A percentile compares a stretch with the other conserved stretches of the same genome.
Evolutionary conservation across 2,888 invertebrate species (phyloP).

Genomic region (Zygaena filipendulae): DNA sequence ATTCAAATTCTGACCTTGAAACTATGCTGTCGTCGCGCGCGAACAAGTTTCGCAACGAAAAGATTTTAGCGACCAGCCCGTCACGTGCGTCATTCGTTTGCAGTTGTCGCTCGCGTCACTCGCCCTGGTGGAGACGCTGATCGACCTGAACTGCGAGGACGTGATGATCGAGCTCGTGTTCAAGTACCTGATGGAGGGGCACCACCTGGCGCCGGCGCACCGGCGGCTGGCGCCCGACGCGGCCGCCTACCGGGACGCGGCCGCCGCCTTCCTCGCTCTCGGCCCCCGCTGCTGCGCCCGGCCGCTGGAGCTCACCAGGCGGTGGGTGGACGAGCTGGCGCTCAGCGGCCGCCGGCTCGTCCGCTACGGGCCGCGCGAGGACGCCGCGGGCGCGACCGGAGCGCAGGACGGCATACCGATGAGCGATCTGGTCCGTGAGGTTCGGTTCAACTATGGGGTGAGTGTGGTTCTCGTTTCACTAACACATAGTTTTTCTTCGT

Average conservation of each 20-base stretch:
- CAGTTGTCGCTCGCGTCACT: slow-evolving; percentile 89
- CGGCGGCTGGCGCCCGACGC: slow-evolving; percentile 40
- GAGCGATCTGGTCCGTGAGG: slow-evolving; percentile 49
- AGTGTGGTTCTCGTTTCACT: slow-evolving; percentile 18
- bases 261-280: slow-evolving; percentile 40
- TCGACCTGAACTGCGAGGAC: slow-evolving; percentile 95
- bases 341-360: slow-evolving; percentile 38
- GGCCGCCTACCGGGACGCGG: slow-evolving; percentile 46
- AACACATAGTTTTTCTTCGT: slow-evolving; percentile 1
- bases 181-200: slow-evolving; percentile 74
- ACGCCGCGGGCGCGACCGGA: slow-evolving; percentile 36
- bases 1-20: too few relatives aligned
- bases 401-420: slow-evolving; percentile 48
- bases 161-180: slow-evolving; percentile 92
- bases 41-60: too few relatives aligned
- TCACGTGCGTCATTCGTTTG: too few relatives aligned
- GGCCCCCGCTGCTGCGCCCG: slow-evolving; percentile 73
- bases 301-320: slow-evolving; percentile 38
- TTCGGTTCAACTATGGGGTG: slow-evolving; percentile 55
- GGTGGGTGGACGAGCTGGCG: slow-evolving; percentile 49
- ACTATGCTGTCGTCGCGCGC: too few relatives aligned
- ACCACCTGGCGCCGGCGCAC: slow-evolving; percentile 38
- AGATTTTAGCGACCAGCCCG: too few relatives aligned
- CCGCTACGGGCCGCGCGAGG: slow-evolving; percentile 36
- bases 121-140: slow-evolving; percentile 88